Conservation (phyloP, 2,888 invertebrate genomes). For the Tachina lurida region DNA sequence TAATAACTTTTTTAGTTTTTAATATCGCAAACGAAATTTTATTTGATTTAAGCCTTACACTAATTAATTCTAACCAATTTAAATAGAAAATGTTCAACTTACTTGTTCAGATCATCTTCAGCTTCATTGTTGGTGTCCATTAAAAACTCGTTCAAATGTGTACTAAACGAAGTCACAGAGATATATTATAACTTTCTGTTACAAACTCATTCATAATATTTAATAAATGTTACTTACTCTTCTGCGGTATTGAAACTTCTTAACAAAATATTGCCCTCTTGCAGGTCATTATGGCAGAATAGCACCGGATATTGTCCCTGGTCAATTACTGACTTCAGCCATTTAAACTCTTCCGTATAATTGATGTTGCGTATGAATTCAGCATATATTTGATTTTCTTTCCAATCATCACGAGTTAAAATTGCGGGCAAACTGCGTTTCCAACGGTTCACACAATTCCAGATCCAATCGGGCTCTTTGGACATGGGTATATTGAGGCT, state of each 20-base stretch:
- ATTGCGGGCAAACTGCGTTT: constrained; percentile 85
- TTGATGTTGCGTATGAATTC: constrained; percentile 82
- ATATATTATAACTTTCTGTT: background rate
- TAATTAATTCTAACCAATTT: background rate
- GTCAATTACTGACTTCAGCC: constrained; percentile 87
- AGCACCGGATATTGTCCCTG: constrained; percentile 90
- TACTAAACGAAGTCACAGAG: constrained; percentile 13
- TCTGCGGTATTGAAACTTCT: constrained; percentile 41
- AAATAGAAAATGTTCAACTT: constrained; percentile 7
- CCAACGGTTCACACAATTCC: constrained; percentile 94
- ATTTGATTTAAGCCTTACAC: background rate
- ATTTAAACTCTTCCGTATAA: constrained; percentile 87
- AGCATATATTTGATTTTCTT: constrained; percentile 56
- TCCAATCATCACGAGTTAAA: constrained; percentile 77
- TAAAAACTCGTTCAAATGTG: constrained; percentile 23
- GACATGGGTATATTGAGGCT: constrained; percentile 96
- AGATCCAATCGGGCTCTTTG: constrained; percentile 97
- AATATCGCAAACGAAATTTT: background rate
- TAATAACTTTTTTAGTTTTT: background rate
- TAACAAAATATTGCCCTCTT: constrained; percentile 89
- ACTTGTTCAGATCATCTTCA: constrained; percentile 32
- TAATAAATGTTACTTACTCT: constrained; percentile 40
- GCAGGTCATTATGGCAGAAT: constrained; percentile 97
- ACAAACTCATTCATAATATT: background rate
- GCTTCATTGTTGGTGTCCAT: constrained; percentile 50